These are phyloP conservation scores for Bryconaethiops microstoma DNA, from an alignment of 2,797 vertebrate genomes.

Conservation along the genomic window DNA sequence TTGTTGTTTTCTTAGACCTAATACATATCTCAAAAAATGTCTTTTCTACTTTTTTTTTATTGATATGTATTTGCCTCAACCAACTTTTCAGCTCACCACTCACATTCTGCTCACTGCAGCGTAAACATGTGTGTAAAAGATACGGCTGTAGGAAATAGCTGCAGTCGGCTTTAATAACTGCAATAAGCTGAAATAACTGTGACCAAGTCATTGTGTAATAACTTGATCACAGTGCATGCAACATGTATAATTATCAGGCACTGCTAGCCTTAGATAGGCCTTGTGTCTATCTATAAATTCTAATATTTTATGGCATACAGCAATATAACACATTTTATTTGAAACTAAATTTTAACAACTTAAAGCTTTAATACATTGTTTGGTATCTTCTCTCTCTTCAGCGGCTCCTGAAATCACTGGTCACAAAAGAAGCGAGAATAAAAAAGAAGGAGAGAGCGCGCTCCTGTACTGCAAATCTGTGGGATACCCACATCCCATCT, in stretches of 20 bases:
- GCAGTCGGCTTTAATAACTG: no score
- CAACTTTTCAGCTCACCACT: neutral
- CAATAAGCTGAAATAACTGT: no score
- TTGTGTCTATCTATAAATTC: no score
- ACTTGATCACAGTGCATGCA: no score
- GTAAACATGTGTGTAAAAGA: no score
- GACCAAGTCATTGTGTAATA: no score
- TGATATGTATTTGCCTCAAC: neutral
- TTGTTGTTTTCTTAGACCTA: neutral
- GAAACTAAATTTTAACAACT: no score
- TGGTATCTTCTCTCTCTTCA: slow-evolving; percentile 57
- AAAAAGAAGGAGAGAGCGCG: slow-evolving; percentile 93
- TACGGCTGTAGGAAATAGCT: no score
- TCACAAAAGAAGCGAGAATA: slow-evolving; percentile 97
- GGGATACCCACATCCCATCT: slow-evolving; percentile 92
- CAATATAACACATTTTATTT: no score
- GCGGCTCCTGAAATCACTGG: slow-evolving; percentile 90
- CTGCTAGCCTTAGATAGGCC: no score
- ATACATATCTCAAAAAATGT: neutral
- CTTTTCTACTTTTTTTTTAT: neutral
- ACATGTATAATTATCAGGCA: no score
- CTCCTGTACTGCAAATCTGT: slow-evolving; percentile 94
- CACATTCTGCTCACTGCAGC: neutral
- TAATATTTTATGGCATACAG: no score
- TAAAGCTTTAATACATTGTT: neutral